These are phyloP conservation scores for Accipiter virgatus DNA, from an alignment of 2,113 vertebrate species.

Conservation along the genomic window DNA sequence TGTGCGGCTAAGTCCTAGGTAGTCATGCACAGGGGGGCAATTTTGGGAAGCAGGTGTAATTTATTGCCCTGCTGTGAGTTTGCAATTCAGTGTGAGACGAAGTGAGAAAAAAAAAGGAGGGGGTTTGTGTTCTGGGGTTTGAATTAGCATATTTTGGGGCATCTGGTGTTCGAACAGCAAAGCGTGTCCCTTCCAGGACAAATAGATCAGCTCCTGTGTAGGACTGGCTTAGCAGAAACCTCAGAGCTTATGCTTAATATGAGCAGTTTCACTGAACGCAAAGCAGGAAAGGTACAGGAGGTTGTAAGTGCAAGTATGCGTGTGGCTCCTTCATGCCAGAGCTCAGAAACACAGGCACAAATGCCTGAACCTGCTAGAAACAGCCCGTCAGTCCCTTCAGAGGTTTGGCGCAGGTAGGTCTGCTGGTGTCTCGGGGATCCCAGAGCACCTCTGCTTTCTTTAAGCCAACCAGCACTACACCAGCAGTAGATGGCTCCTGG, in stretches of 20 bases:
- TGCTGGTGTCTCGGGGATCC: not conserved
- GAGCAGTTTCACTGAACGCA: not conserved
- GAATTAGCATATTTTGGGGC: not conserved
- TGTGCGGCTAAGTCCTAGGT: not conserved
- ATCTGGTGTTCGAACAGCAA: not conserved
- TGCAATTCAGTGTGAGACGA: not conserved
- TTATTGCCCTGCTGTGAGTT: conserved; percentile 28
- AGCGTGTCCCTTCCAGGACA: not conserved
- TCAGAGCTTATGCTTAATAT: fast-evolving
- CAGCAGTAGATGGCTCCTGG: not conserved
- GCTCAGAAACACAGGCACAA: not conserved
- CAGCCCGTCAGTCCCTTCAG: not conserved
- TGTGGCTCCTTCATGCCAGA: not conserved
- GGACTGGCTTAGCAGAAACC: not conserved
- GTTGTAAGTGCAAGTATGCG: fast-evolving
- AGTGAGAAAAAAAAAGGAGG: not conserved
- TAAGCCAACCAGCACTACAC: not conserved
- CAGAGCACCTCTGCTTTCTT: not conserved
- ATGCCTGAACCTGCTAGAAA: not conserved
- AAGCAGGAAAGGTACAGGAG: not conserved
- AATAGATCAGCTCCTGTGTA: not conserved
- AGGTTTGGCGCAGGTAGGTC: no score
- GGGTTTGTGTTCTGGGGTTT: not conserved
- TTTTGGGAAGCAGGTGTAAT: not conserved
- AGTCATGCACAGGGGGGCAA: not conserved